phyloP scores from a whole-genome alignment of 2,888 invertebrate species.

The Pyrgus malvae region DNA sequence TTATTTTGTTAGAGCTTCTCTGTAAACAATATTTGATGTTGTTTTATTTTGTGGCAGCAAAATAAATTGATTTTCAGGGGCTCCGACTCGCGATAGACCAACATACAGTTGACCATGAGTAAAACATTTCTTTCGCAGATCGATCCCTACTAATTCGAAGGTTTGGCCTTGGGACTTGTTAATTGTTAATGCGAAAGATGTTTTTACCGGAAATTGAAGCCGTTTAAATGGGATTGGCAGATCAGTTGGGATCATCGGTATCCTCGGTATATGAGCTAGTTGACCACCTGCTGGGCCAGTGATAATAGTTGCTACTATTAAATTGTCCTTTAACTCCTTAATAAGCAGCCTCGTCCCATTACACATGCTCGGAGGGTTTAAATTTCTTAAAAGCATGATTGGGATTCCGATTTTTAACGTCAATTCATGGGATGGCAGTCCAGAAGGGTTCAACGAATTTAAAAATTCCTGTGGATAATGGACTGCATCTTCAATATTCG shows the following conservation, averaged over 20 bases:
- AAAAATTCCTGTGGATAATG: conserved; percentile 40
- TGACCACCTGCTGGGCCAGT: conserved; percentile 36
- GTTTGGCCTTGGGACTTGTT: conserved; percentile 23
- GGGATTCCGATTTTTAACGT: conserved; percentile 27
- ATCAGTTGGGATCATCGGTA: conserved; percentile 36
- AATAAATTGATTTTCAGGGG: conserved; percentile 21
- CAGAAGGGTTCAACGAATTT: conserved; percentile 38
- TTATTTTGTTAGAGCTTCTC: not conserved
- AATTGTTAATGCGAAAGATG: conserved; percentile 28
- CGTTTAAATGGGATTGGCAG: conserved; percentile 37
- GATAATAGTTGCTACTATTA: conserved; percentile 38
- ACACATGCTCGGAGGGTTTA: conserved; percentile 30
- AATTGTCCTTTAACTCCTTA: conserved; percentile 36
- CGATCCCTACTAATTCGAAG: conserved; percentile 6
- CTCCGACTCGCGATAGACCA: conserved; percentile 8
- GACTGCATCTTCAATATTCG: conserved; percentile 38
- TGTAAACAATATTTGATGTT: not conserved
- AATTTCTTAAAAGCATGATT: conserved; percentile 23
- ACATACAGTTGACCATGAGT: not conserved
- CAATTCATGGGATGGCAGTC: conserved; percentile 36
- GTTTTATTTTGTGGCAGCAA: not conserved
- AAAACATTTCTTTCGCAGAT: not conserved
- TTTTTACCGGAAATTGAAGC: conserved; percentile 30
- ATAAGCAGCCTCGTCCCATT: conserved; percentile 30
- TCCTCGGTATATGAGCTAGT: conserved; percentile 35